phyloP scores from a whole-genome alignment of 2,113 vertebrate genomes.

The Eulemur rufifrons region DNA sequence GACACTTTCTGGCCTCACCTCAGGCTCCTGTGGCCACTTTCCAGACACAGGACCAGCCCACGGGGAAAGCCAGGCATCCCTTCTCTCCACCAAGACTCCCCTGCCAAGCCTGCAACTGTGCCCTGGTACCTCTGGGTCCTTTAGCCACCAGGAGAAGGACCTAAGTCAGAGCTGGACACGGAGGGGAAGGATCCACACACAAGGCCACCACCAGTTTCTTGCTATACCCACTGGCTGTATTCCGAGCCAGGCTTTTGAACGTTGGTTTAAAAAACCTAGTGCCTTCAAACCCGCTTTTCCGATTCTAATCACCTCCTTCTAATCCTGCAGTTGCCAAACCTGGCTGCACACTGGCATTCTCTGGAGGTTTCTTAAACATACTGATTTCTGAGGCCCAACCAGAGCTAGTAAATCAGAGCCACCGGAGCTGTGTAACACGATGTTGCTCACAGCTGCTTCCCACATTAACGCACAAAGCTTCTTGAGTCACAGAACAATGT shows the following conservation, averaged over 20 bases:
- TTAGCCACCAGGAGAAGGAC: no score
- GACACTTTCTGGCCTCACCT: background rate
- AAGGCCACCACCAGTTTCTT: no score
- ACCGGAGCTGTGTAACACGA: background rate
- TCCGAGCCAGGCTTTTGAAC: background rate
- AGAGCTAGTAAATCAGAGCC: background rate
- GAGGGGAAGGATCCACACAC: rapidly evolving
- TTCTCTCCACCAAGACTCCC: background rate
- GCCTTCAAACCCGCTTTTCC: background rate
- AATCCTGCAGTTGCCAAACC: background rate
- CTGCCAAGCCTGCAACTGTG: background rate
- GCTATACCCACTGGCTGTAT: background rate
- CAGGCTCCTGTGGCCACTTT: background rate
- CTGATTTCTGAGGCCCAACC: background rate
- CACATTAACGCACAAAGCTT: background rate
- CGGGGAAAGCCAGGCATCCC: background rate
- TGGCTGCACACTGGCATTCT: background rate
- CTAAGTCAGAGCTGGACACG: rapidly evolving
- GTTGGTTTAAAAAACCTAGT: background rate
- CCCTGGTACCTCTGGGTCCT: no score
- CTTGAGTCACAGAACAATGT: background rate
- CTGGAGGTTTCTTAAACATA: background rate
- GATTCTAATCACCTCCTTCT: background rate
- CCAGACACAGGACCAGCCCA: background rate
- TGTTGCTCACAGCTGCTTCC: rapidly evolving